phyloP scores from a whole-genome alignment of 1,140 invertebrate species.

The Papilio helenus region DNA sequence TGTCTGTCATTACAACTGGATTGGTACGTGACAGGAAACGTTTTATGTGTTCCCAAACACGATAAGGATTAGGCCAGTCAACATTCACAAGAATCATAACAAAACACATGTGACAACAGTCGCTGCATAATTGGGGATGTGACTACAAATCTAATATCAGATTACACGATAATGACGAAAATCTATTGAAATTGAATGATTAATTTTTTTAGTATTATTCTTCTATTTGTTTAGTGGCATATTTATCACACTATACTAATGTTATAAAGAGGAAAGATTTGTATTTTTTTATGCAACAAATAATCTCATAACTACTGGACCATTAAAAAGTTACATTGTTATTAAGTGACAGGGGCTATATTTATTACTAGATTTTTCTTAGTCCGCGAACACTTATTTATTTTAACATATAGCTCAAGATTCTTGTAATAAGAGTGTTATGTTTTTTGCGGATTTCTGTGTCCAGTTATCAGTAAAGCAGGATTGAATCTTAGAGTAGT shows the following conservation, averaged over 20 bases:
- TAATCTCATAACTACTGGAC: too few species aligned
- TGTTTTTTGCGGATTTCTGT: too few species aligned
- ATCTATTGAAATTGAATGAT: not conserved
- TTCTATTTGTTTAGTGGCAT: not conserved
- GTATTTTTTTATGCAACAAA: too few species aligned
- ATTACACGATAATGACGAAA: not conserved
- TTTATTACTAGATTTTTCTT: too few species aligned
- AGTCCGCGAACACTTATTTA: too few species aligned
- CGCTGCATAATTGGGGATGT: conserved; percentile 3
- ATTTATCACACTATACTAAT: too few species aligned
- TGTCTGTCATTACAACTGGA: not conserved
- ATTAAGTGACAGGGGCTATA: too few species aligned
- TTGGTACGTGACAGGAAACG: conserved; percentile 8
- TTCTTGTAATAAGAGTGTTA: too few species aligned
- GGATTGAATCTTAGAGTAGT: not conserved
- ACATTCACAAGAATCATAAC: not conserved
- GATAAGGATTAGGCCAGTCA: not conserved
- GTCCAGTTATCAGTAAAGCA: too few species aligned
- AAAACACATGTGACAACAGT: not conserved
- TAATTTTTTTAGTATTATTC: not conserved
- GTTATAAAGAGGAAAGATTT: too few species aligned
- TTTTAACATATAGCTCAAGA: too few species aligned
- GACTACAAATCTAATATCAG: not conserved
- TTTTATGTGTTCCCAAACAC: not conserved
- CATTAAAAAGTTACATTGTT: too few species aligned